Evolutionary conservation across 2,888 invertebrate genomes (phyloP).

Genomic region (Phytoseiulus persimilis): DNA sequence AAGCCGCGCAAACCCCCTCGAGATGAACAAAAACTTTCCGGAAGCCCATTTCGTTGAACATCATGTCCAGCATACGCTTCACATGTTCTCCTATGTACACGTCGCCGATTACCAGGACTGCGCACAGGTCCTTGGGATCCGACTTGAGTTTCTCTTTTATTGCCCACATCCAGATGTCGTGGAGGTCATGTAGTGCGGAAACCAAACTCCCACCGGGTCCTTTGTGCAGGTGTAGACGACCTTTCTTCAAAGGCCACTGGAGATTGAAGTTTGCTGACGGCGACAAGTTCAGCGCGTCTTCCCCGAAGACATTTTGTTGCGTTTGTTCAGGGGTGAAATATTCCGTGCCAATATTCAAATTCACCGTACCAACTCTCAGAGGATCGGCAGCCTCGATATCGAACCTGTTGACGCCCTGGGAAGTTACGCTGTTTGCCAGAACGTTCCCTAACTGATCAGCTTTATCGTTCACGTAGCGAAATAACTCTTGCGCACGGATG

Average conservation of each 20-base stretch:
- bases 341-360: not conserved
- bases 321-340: not conserved
- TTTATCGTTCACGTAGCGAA: conserved; percentile 73
- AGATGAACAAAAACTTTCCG: conserved; percentile 71
- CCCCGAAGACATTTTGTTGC: conserved; percentile 40
- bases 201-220: conserved; percentile 77
- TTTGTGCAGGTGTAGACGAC: conserved; percentile 74
- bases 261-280: conserved; percentile 63
- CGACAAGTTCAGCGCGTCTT: conserved; percentile 45
- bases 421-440: conserved; percentile 73
- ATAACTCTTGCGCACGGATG: conserved; percentile 55
- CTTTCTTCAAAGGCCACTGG: conserved; percentile 79
- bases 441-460: conserved; percentile 73
- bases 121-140: conserved; percentile 63
- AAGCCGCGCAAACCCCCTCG: conserved; percentile 64
- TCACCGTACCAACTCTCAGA: not conserved
- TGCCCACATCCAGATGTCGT: conserved; percentile 76
- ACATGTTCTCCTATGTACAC: conserved; percentile 76
- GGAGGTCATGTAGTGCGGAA: conserved; percentile 71
- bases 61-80: conserved; percentile 69
- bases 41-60: conserved; percentile 73
- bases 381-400: not conserved
- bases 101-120: conserved; percentile 78
- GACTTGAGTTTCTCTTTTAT: conserved; percentile 70
- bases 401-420: conserved; percentile 61